Evolutionary conservation across 2,888 invertebrate species (phyloP).

Genomic region (Anoncus sp.): DNA sequence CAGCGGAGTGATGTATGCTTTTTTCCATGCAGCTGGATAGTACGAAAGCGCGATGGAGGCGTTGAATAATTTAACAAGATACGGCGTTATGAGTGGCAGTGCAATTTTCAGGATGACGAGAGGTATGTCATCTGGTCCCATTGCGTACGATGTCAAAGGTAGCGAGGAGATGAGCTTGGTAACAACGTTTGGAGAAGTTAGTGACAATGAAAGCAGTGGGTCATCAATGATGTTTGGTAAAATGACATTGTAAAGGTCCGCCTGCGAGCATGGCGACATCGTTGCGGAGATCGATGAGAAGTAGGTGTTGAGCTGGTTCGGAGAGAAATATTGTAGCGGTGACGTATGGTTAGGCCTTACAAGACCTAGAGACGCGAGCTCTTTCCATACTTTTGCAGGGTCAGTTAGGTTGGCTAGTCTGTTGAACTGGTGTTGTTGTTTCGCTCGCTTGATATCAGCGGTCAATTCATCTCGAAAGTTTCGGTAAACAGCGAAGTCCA

Average conservation of each 20-base stretch:
- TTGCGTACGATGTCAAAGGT: not conserved
- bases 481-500: not conserved
- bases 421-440: not conserved
- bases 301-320: not conserved
- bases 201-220: too few species aligned
- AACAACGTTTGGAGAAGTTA: too few species aligned
- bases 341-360: not conserved
- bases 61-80: slow-evolving; percentile 7
- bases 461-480: not conserved
- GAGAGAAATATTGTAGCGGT: not conserved
- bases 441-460: not conserved
- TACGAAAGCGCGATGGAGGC: not conserved
- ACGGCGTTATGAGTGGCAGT: not conserved
- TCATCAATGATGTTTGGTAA: too few species aligned
- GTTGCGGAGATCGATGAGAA: not conserved
- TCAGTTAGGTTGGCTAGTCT: not conserved
- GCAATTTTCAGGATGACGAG: not conserved
- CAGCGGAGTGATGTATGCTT: not conserved
- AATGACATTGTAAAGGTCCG: too few species aligned
- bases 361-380: not conserved
- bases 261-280: too few species aligned
- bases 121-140: not conserved
- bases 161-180: too few species aligned
- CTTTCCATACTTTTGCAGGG: not conserved
- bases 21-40: slow-evolving; percentile 5